Evolutionary conservation across 2,113 vertebrate genomes (phyloP).

Genomic region (Zosterops hypoxanthus): DNA sequence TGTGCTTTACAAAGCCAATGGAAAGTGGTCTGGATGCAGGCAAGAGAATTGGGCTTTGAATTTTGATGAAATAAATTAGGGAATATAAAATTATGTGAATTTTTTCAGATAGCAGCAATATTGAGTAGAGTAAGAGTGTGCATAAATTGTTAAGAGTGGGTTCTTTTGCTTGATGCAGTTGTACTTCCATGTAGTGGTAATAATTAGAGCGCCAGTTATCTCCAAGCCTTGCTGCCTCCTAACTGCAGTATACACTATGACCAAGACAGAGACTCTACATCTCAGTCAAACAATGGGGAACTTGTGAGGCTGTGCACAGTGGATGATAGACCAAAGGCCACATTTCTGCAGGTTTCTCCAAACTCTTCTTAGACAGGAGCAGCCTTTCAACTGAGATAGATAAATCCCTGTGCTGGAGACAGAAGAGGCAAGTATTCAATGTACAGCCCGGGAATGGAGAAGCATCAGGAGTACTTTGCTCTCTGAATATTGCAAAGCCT

Average conservation of each 20-base stretch:
- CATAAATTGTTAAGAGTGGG: not conserved
- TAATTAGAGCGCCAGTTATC: not conserved
- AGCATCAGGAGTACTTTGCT: not conserved
- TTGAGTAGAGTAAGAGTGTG: not conserved
- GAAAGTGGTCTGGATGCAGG: not conserved
- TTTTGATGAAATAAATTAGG: not conserved
- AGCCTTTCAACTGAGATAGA: conserved; percentile 19
- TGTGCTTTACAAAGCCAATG: not conserved
- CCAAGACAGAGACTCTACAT: conserved; percentile 30
- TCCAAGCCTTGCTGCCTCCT: conserved; percentile 38
- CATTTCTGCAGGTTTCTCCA: not conserved
- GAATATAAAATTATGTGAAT: not conserved
- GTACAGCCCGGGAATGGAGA: not conserved
- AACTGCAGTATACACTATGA: conserved; percentile 21
- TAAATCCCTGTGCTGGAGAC: not conserved
- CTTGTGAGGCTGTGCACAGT: not conserved
- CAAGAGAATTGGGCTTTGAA: not conserved
- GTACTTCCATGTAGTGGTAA: not conserved
- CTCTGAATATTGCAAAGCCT: not conserved
- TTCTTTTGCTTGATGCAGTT: conserved; percentile 1
- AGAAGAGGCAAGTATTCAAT: not conserved
- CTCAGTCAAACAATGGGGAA: conserved; percentile 1
- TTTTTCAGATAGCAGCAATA: not conserved
- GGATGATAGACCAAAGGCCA: not conserved
- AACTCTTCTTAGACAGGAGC: conserved; percentile 28